Evolutionary conservation across 2,888 invertebrate species (phyloP).

Genomic region (Maniola hyperantus): DNA sequence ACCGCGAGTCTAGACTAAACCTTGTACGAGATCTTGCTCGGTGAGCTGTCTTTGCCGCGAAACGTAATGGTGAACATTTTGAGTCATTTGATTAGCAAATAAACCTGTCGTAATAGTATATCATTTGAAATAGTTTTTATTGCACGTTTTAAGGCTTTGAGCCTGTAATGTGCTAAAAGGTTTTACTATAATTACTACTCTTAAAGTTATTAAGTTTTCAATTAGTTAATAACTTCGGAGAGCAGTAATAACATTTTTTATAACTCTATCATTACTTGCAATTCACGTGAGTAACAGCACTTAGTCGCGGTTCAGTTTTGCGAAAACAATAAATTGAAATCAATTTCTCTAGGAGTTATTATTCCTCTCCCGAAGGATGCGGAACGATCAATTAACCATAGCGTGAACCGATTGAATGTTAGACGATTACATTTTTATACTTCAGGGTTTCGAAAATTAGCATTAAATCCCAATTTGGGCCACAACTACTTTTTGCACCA

Average conservation of each 20-base stretch:
- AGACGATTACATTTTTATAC: conserved; percentile 48
- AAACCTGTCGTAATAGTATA: conserved; percentile 32
- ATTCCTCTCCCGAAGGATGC: conserved; percentile 46
- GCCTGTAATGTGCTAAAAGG: conserved; percentile 19
- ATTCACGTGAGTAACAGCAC: conserved; percentile 40
- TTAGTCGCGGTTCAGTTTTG: conserved; percentile 39
- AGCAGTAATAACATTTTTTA: conserved; percentile 29
- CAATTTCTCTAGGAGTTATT: conserved; percentile 44
- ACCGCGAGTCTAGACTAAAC: conserved; percentile 67
- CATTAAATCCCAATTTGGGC: conserved; percentile 59
- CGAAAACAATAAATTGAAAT: conserved; percentile 41
- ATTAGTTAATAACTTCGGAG: conserved; percentile 1
- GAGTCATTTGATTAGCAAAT: conserved; percentile 47
- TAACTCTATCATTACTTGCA: conserved; percentile 28
- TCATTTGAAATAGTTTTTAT: conserved; percentile 22
- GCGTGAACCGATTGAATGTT: conserved; percentile 60
- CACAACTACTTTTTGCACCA: conserved; percentile 65
- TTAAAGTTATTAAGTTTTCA: conserved; percentile 33
- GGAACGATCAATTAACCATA: conserved; percentile 52
- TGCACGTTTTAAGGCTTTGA: conserved; percentile 19
- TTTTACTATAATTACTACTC: conserved; percentile 34
- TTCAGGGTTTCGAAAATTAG: conserved; percentile 49
- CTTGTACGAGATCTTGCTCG: conserved; percentile 20
- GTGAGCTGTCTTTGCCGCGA: conserved; percentile 18
- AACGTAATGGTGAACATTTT: not conserved